Conservation (phyloP, 2,888 invertebrate species). For the Gortyna flavago region DNA sequence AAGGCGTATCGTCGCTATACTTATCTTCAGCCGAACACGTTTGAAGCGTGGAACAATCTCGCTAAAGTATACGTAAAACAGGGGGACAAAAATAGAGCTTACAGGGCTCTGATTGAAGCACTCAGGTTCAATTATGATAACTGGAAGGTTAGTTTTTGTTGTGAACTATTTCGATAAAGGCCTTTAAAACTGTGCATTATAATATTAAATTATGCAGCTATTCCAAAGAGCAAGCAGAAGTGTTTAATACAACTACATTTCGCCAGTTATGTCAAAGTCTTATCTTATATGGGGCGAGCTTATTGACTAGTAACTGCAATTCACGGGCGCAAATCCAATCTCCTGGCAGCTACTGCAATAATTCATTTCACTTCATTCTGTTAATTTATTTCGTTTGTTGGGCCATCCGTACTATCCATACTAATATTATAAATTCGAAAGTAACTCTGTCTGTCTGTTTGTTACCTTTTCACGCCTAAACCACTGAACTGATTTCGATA, state of each 20-base stretch:
- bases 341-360: neutral
- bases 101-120: conserved; percentile 96
- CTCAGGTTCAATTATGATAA: conserved; percentile 97
- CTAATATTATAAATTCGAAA: too few relatives aligned
- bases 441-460: too few relatives aligned
- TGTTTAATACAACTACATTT: neutral
- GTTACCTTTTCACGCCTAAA: too few relatives aligned
- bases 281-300: neutral
- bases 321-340: neutral
- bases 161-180: neutral
- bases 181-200: neutral
- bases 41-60: conserved; percentile 99
- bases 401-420: too few relatives aligned
- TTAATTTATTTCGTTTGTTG: neutral
- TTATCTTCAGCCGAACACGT: conserved; percentile 95
- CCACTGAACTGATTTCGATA: too few relatives aligned
- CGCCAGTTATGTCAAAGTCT: neutral
- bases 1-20: conserved; percentile 96
- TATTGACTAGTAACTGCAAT: neutral
- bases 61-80: conserved; percentile 97
- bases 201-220: neutral
- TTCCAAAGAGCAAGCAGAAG: neutral
- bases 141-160: conserved; percentile 92
- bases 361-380: neutral
- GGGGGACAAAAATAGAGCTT: conserved; percentile 96